These are phyloP conservation scores for Porphyrio hochstetteri DNA, from an alignment of 2,113 vertebrate species.

Conservation along the genomic window DNA sequence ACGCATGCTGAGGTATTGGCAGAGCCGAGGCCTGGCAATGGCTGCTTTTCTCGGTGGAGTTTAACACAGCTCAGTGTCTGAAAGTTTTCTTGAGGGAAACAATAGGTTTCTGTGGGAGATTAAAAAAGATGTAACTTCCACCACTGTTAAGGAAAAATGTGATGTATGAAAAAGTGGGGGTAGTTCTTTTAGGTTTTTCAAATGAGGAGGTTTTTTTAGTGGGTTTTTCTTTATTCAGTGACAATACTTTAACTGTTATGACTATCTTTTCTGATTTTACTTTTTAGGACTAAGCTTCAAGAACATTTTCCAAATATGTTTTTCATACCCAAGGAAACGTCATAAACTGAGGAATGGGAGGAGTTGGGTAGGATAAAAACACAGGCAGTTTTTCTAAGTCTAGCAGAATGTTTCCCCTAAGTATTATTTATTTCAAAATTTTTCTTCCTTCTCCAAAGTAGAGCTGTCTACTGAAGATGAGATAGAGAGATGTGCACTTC, in stretches of 20 bases:
- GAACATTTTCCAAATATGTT: background rate
- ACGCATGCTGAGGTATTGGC: background rate
- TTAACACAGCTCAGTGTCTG: background rate
- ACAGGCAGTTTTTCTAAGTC: background rate
- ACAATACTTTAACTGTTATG: background rate
- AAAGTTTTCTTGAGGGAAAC: background rate
- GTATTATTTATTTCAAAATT: background rate
- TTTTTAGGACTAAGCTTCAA: background rate
- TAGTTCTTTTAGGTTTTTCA: background rate
- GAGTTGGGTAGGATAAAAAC: background rate
- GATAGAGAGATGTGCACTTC: background rate
- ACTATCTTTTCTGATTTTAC: background rate
- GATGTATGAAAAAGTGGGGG: background rate
- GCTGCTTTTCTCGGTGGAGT: background rate
- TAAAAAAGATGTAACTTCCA: background rate
- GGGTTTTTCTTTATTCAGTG: background rate
- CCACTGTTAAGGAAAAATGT: background rate
- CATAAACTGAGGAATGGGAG: background rate
- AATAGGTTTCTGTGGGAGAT: background rate
- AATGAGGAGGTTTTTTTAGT: background rate
- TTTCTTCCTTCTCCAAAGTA: background rate
- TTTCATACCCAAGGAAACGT: background rate
- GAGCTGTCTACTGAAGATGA: background rate
- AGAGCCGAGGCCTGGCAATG: background rate
- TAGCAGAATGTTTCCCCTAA: background rate